phyloP scores from a whole-genome alignment of 2,888 invertebrate species.

The Campaea margaritaria region DNA sequence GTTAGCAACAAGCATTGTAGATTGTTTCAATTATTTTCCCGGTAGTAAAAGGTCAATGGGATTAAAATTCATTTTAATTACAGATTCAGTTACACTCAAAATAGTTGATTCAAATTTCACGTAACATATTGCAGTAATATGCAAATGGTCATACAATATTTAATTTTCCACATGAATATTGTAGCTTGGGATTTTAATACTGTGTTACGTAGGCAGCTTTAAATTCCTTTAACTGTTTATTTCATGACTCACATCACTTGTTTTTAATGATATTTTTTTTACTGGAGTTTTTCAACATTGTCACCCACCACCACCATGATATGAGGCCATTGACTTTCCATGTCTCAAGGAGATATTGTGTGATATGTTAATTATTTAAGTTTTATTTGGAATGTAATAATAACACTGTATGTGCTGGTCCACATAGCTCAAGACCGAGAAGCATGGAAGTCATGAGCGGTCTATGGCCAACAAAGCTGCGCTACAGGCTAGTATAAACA shows the following conservation, averaged over 20 bases:
- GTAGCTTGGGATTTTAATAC: slow-evolving; percentile 32
- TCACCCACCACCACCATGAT: not conserved
- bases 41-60: slow-evolving; percentile 16
- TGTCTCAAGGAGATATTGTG: not conserved
- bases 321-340: not conserved
- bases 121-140: slow-evolving; percentile 1
- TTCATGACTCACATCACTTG: not conserved
- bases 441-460: slow-evolving; percentile 23
- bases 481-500: slow-evolving; percentile 26
- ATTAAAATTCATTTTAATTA: slow-evolving; percentile 21
- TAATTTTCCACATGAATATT: slow-evolving; percentile 21
- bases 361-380: not conserved
- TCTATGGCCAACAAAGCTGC: slow-evolving; percentile 22
- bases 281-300: not conserved
- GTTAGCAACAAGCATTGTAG: not conserved
- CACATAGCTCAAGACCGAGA: slow-evolving; percentile 27
- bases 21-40: slow-evolving; percentile 16
- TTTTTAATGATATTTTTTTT: not conserved
- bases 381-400: slow-evolving; percentile 2
- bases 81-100: slow-evolving; percentile 6
- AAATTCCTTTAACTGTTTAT: slow-evolving; percentile 8
- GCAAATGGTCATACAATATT: not conserved
- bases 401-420: slow-evolving; percentile 17
- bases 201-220: slow-evolving; percentile 30
- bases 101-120: not conserved